Conservation (phyloP, 1,140 invertebrate species). For the Berghia stephanieae region DNA sequence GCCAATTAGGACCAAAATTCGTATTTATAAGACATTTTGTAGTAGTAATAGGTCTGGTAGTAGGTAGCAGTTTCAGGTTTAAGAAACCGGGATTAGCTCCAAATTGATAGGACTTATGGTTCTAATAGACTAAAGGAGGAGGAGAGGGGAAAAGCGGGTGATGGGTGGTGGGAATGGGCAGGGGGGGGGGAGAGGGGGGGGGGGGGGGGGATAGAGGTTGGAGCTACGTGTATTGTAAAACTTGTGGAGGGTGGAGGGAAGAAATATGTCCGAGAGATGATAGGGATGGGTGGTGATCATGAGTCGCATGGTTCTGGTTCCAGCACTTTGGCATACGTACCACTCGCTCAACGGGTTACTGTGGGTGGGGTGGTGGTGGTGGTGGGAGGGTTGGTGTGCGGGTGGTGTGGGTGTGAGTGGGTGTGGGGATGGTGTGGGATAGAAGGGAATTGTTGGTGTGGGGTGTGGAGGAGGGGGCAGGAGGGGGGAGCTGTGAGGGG, state of each 20-base stretch:
- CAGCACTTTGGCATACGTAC: constrained; percentile 73
- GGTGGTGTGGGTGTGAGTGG: constrained; percentile 27
- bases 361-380: constrained; percentile 60
- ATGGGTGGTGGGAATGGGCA: background rate
- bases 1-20: background rate
- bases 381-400: constrained; percentile 24
- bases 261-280: constrained; percentile 70
- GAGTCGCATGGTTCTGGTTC: constrained; percentile 69
- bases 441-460: constrained; percentile 25
- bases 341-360: constrained; percentile 72
- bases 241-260: constrained; percentile 65
- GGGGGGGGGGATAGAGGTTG: background rate
- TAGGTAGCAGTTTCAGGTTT: too few species aligned
- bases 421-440: background rate
- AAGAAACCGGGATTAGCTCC: background rate
- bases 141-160: background rate
- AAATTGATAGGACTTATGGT: background rate
- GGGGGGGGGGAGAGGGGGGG: background rate
- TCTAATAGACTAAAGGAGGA: background rate
- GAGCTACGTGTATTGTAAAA: constrained; percentile 58
- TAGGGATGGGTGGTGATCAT: constrained; percentile 72
- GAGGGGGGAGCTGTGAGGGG: constrained; percentile 31
- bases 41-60: background rate
- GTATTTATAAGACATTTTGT: background rate
- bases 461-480: constrained; percentile 25